Percentiles rank a stretch among this genome's conserved stretches.
Conservation (phyloP, 2,797 vertebrate species). For the Parauchenoglanis ngamensis region DNA sequence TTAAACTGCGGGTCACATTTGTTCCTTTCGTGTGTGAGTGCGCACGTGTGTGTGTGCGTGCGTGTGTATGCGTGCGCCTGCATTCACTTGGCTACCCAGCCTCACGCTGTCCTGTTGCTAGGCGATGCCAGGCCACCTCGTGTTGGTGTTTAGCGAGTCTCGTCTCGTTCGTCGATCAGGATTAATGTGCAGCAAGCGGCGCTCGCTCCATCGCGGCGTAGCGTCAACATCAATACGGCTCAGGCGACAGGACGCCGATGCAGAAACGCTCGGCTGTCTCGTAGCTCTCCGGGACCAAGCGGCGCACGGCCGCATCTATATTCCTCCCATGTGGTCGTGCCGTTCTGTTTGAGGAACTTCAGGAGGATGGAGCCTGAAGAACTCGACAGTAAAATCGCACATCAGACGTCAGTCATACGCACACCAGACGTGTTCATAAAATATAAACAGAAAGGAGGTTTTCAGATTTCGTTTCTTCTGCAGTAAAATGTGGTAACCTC, state of each 20-base stretch:
- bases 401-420: not conserved
- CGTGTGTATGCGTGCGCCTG: not conserved
- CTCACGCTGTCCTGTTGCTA: slow-evolving; percentile 48
- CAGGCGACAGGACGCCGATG: not conserved
- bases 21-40: not conserved
- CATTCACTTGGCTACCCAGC: not conserved
- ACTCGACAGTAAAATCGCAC: not conserved
- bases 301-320: not conserved
- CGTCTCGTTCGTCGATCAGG: slow-evolving; percentile 48
- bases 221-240: slow-evolving; percentile 18
- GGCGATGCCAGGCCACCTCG: slow-evolving; percentile 44
- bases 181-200: slow-evolving; percentile 39
- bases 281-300: slow-evolving; percentile 3
- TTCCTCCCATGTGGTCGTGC: not conserved
- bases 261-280: slow-evolving; percentile 2
- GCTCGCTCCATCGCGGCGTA: not conserved
- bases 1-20: not conserved
- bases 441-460: not conserved
- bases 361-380: not conserved
- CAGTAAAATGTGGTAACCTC: not conserved
- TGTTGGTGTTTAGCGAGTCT: slow-evolving; percentile 40
- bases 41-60: not conserved
- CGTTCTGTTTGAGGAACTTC: not conserved
- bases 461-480: not conserved
- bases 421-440: not conserved